Base-by-base conservation (phyloP, 2,113 vertebrate species). In the Cervus canadensis region DNA sequence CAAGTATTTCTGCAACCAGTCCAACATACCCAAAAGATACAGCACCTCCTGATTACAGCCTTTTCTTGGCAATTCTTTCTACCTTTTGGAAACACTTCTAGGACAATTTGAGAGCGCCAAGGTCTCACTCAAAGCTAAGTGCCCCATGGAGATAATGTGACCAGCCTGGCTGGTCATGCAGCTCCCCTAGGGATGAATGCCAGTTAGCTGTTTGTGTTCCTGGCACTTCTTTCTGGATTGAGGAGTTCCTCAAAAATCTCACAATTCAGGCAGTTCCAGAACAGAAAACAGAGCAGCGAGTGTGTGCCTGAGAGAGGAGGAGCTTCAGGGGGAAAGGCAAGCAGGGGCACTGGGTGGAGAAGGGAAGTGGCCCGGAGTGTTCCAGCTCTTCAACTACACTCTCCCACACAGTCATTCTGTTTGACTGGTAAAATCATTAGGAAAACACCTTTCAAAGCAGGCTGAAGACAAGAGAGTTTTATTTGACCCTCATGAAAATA, bases 361-460 rank as follows among this genome's bases (percentile, higher is more conserved):
- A 21, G 52, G 74, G 52, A 92, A 26, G 76, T 54, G 45, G 28
- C 17, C 23, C 50, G 28, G 82, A 10, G 30, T 21, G 36, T 48
- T 74, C 95, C 94, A 97, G 13, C 2, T 9, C 12, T 4, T 95
- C 89, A 78, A 26, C 0, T 0, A 52, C 91, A 60, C 94, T 64
- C 76, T 95, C 96, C 33, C 23, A 57, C 71, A 95, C 56, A 96
- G 95, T 60, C 25, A 5, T 96, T 97, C 96, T 79, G 87, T 33
- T 94, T 67, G 25, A 95, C 91, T 97, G 92, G 33, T 86, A 97
- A 98, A 91, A 86, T 97, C 97, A 94, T 97, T 87, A 97, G 94
- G 89, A 97, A 98, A 98, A 98, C 94, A 97, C 97, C 93, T 97
- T 97, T 95, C 81, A 25, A 84, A 97, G 95, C 95, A 83, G 15